phyloP scores from a whole-genome alignment of 2,113 vertebrate species.

The Passerina amoena region DNA sequence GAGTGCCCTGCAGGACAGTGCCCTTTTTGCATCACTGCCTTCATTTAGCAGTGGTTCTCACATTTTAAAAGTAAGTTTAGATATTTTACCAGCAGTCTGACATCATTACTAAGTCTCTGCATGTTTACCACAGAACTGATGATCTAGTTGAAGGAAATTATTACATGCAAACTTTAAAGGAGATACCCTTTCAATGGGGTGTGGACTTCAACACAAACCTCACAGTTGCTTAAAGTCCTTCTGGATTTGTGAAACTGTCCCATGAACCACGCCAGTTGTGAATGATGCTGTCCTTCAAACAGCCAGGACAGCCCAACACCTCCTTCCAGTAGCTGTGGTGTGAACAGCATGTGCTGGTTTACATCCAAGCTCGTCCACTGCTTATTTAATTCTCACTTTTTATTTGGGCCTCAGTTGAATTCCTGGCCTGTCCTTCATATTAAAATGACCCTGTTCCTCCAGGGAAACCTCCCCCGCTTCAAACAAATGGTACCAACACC shows the following conservation, averaged over 20 bases:
- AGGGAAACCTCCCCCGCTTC: background rate
- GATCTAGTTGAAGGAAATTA: background rate
- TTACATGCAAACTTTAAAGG: background rate
- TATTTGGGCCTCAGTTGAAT: background rate
- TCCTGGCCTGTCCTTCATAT: background rate
- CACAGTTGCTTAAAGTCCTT: background rate
- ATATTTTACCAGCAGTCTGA: conserved; percentile 14
- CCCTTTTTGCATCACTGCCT: background rate
- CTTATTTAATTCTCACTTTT: background rate
- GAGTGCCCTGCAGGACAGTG: background rate
- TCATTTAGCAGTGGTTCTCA: background rate
- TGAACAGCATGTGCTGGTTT: background rate
- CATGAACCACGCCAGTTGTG: background rate
- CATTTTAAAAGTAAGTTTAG: conserved; percentile 2
- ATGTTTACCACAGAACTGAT: background rate
- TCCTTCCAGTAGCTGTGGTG: conserved; percentile 2
- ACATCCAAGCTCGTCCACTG: background rate
- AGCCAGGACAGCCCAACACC: background rate
- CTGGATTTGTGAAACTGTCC: background rate
- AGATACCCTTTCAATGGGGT: background rate
- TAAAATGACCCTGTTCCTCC: background rate
- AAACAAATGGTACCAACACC: conserved; percentile 15
- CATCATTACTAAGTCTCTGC: background rate
- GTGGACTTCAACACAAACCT: background rate
- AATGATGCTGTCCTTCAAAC: background rate